These are phyloP conservation scores for Tympanoctomys barrerae DNA, from an alignment of 2,797 vertebrate genomes.

Conservation along the genomic window DNA sequence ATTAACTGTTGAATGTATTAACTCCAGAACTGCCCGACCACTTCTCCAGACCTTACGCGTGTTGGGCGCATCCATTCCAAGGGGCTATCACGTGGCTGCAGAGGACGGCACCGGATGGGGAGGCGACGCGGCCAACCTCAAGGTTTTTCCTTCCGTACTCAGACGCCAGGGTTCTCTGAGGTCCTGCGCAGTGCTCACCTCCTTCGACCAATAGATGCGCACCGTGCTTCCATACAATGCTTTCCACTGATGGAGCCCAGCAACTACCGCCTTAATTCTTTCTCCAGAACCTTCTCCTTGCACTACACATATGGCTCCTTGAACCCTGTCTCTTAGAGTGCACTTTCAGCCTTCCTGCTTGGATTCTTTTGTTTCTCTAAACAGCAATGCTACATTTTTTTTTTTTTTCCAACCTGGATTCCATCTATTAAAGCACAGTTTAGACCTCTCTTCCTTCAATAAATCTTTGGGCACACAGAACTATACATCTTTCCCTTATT, in stretches of 20 bases:
- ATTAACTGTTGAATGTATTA: too few species aligned
- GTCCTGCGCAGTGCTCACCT: neutral
- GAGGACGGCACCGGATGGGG: too few species aligned
- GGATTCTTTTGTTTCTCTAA: neutral
- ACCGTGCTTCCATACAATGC: neutral
- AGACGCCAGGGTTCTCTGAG: neutral
- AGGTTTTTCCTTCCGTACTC: neutral
- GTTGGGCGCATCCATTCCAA: neutral
- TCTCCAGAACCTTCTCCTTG: neutral
- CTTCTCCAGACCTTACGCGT: neutral
- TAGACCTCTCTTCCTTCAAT: neutral
- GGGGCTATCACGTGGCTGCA: too few species aligned
- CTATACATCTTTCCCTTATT: neutral
- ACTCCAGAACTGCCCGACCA: too few species aligned
- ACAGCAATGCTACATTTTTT: neutral
- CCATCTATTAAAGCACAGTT: neutral
- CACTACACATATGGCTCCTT: too few species aligned
- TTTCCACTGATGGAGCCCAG: neutral
- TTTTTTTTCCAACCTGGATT: neutral
- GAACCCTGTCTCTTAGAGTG: neutral
- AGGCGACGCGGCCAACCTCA: neutral
- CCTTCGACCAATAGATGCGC: neutral
- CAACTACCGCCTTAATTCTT: neutral
- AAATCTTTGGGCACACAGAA: neutral
- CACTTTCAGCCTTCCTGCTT: neutral